Evolutionary conservation across 2,797 vertebrate genomes (phyloP).

Genomic region (Saxicola maurus): DNA sequence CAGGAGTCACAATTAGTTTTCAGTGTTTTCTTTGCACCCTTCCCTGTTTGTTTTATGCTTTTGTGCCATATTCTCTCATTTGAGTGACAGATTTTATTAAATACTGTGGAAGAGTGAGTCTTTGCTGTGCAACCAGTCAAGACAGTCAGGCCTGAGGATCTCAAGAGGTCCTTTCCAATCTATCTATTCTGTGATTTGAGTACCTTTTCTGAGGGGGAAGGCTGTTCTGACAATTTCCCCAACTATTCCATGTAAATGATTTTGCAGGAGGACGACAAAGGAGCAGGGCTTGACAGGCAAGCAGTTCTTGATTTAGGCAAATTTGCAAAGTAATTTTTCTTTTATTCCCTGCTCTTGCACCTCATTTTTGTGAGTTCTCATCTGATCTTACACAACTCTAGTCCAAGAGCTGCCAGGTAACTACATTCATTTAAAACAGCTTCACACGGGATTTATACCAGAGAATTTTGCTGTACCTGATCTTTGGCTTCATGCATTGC

Average conservation of each 20-base stretch:
- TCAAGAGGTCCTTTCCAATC: not conserved
- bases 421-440: not conserved
- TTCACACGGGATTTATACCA: not conserved
- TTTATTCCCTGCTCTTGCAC: not conserved
- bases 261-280: not conserved
- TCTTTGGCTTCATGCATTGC: not conserved
- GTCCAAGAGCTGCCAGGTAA: not conserved
- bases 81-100: conserved; percentile 11
- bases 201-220: not conserved
- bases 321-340: not conserved
- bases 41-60: not conserved
- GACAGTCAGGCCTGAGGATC: not conserved
- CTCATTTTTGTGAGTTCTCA: not conserved
- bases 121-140: not conserved
- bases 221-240: not conserved
- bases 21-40: not conserved
- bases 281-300: not conserved
- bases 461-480: not conserved
- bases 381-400: not conserved
- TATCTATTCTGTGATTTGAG: not conserved
- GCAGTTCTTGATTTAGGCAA: not conserved
- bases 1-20: not conserved
- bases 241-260: not conserved
- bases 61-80: not conserved
- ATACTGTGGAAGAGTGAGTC: not conserved